Base-by-base conservation (phyloP, 2,797 vertebrate species). In the Neostethus bicornis region DNA sequence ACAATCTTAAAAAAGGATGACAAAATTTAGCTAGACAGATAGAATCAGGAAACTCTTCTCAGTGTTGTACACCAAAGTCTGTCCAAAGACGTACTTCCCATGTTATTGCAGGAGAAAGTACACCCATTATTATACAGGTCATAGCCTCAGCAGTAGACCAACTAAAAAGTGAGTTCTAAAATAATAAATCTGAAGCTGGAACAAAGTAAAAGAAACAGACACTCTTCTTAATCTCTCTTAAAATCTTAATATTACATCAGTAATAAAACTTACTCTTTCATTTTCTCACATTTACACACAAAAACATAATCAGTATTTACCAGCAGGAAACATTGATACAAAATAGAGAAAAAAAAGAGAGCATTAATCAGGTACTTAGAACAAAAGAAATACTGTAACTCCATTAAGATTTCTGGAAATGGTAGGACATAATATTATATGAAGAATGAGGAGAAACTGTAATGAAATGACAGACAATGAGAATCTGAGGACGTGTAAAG, bases 111-210 rank as follows among this genome's bases (percentile, higher is more conserved):
- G 46, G 83, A 84, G 89, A 82, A 89, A 81, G 70, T 76, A 84
- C 75, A 64, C 68, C 75, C 66, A 73, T 73, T 61, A 80, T 91
- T 89, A 84, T 89, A 37, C 20, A 70, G 65, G 81, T 81, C 60
- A 81, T 84, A 80, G 79, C 10, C 59, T 23, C 68, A 58, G 77
- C 65, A 56, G 73, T 56, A 44, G 41, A 44, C 45, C 6, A 24
- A 70, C 57, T 69, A 70, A 66, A 79, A 73, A 77, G 74, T 20
- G 44, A 28, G 67, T 48, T 65, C 52, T 55, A 56, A 81, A 83
- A 90, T 82, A 89, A 90, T 80, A 74, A 74, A 87, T 86, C 80
- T 78, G 48, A 90, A 77, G 81, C 81, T 49, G 50, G 41, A 52
- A 68, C 57, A 58, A 29, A 78, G 25, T 55, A 32, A 70, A 61